Base-by-base conservation (phyloP, 2,888 invertebrate genomes). In the Leptinotarsa juncta region DNA sequence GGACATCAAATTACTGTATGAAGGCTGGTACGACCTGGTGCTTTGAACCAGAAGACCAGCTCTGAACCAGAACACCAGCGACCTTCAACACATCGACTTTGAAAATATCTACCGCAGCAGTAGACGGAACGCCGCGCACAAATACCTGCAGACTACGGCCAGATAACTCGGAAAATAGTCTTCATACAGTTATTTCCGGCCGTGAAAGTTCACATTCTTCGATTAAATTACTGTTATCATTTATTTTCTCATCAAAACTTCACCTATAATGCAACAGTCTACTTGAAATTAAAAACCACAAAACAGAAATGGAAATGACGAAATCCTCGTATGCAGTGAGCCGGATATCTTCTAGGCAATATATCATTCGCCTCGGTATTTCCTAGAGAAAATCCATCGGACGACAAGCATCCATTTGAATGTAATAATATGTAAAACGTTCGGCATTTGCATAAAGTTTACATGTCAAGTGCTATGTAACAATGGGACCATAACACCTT, bases 401-500 rank as follows among this genome's bases (percentile, higher is more conserved):
- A 53, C 48, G 48, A 57, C 49, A 69, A 48, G 57, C 18, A 57
- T 70, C 20, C 62, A 81, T 80, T 78, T 76, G 80, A 82, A 82
- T 81, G 80, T 81, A 82, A 81, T 82, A 78, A 80, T 80, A 81
- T 76, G 79, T 79, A 77, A 79, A 76, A 70, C 70, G 60, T 48
- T 65, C 50, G 62, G 62, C 57, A 82, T 81, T 82, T 81, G 74
- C 81, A 81, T 81, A 81, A 77, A 75, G 26, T 48, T 57, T 48
- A 69, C 81, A 75, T 74, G 79, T 78, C 81, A 78, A 77, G 81
- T 79, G 77, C 72, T 75, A 71, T 77, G 69, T 72, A 71, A 82
- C 81, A 82, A 82, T 78, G 80, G 78, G 80, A 79, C 71, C 80
- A 77, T 79, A 82, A 80, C 81, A 82, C 82, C 80, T 82, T 71